These are phyloP conservation scores for Synanthedon myopaeformis DNA, from an alignment of 2,888 invertebrate species.

Conservation along the genomic window DNA sequence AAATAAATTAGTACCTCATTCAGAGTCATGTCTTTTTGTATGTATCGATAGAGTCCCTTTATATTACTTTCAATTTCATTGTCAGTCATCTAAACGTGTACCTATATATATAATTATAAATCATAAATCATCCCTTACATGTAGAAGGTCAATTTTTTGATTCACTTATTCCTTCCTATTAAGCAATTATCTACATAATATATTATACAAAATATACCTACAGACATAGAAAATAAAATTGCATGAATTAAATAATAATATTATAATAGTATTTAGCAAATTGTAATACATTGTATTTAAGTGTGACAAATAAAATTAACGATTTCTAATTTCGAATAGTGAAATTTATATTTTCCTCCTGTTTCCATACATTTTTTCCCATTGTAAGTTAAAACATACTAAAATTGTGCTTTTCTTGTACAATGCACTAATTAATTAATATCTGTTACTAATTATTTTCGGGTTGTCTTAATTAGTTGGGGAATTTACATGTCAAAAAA, in stretches of 20 bases:
- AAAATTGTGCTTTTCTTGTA: too few species aligned
- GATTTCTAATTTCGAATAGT: conserved; percentile 4
- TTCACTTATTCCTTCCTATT: conserved; percentile 61
- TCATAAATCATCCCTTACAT: conserved; percentile 13
- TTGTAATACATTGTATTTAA: conserved; percentile 10
- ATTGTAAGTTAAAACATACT: too few species aligned
- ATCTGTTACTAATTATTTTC: too few species aligned
- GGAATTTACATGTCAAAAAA: too few species aligned
- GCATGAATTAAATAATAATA: conserved; percentile 34
- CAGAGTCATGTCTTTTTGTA: neutral
- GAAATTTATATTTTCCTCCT: conserved; percentile 1
- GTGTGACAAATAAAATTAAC: conserved; percentile 3
- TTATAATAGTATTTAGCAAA: conserved; percentile 14
- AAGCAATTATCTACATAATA: conserved; percentile 48
- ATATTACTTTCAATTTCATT: neutral
- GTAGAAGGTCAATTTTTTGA: conserved; percentile 58
- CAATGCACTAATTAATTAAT: too few species aligned
- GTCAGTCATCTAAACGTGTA: neutral
- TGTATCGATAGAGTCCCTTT: neutral
- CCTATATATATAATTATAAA: neutral
- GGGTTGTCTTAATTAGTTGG: too few species aligned
- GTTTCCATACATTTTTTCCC: neutral
- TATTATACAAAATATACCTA: conserved; percentile 46
- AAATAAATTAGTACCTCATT: neutral
- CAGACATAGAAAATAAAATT: conserved; percentile 42